Evolutionary conservation across 92 coral and sea anemone genomes (phyloP).

Genomic region (Siderastrea radians): DNA sequence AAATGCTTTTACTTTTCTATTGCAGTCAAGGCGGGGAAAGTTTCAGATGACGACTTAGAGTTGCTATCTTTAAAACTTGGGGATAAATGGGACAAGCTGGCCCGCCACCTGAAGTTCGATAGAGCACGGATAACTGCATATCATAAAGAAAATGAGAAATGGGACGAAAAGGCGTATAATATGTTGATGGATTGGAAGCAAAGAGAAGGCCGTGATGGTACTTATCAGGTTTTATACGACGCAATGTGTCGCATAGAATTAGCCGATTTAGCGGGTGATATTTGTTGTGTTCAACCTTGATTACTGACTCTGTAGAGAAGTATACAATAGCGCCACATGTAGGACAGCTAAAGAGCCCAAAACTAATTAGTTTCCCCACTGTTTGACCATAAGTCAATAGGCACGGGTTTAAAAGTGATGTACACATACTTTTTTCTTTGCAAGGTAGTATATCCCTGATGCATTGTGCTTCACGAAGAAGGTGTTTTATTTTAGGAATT

Average conservation of each 20-base stretch:
- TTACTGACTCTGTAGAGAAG: too few species aligned
- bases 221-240: constrained; percentile 7
- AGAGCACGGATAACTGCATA: background rate
- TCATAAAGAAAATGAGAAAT: background rate
- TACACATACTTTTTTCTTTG: too few species aligned
- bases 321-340: too few species aligned
- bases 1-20: background rate
- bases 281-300: background rate
- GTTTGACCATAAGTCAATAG: too few species aligned
- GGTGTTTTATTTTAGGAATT: too few species aligned
- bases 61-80: background rate
- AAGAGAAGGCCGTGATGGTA: background rate
- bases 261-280: background rate
- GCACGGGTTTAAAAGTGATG: too few species aligned
- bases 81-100: background rate
- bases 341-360: too few species aligned
- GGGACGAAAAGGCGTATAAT: background rate
- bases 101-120: background rate
- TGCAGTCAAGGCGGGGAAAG: background rate
- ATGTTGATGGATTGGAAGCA: constrained; percentile 19
- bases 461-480: too few species aligned
- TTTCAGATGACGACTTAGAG: constrained; percentile 7
- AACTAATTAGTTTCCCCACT: too few species aligned
- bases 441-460: too few species aligned
- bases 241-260: background rate